Conservation (phyloP, 2,113 vertebrate species). For the Psittacus erithacus region DNA sequence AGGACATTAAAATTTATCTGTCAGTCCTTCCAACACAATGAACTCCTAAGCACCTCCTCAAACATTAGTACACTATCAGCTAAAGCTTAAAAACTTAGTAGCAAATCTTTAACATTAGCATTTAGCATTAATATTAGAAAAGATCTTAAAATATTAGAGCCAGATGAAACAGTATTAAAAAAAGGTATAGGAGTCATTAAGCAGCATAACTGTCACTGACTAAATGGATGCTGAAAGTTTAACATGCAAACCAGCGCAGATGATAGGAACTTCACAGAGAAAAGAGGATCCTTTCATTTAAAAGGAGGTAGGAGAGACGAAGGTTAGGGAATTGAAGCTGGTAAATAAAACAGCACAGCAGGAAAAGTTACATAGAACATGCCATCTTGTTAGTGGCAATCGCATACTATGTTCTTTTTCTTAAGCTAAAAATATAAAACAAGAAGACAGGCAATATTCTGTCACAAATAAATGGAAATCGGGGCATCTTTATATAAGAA, state of each 20-base stretch:
- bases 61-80: neutral
- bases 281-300: slow-evolving; percentile 64
- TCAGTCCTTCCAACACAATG: neutral
- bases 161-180: slow-evolving; percentile 59
- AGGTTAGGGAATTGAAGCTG: slow-evolving; percentile 66
- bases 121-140: slow-evolving; percentile 63
- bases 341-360: slow-evolving; percentile 69
- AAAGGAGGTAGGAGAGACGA: slow-evolving; percentile 59
- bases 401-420: slow-evolving; percentile 51
- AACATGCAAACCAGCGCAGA: slow-evolving; percentile 42
- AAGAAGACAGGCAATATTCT: slow-evolving; percentile 49
- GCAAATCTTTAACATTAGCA: slow-evolving; percentile 45
- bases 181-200: slow-evolving; percentile 62
- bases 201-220: slow-evolving; percentile 24
- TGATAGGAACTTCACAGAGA: slow-evolving; percentile 59
- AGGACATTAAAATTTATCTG: neutral
- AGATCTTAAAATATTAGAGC: slow-evolving; percentile 63
- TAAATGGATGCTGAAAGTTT: slow-evolving; percentile 58
- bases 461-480: slow-evolving; percentile 55
- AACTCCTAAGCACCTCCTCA: slow-evolving; percentile 8
- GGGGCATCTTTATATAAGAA: slow-evolving; percentile 17
- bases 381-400: slow-evolving; percentile 52
- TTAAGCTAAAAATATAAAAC: slow-evolving; percentile 61
- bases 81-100: slow-evolving; percentile 51
- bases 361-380: slow-evolving; percentile 50